Evolutionary conservation across 2,113 vertebrate species (phyloP).

Genomic region (Aspiorhynchus laticeps): DNA sequence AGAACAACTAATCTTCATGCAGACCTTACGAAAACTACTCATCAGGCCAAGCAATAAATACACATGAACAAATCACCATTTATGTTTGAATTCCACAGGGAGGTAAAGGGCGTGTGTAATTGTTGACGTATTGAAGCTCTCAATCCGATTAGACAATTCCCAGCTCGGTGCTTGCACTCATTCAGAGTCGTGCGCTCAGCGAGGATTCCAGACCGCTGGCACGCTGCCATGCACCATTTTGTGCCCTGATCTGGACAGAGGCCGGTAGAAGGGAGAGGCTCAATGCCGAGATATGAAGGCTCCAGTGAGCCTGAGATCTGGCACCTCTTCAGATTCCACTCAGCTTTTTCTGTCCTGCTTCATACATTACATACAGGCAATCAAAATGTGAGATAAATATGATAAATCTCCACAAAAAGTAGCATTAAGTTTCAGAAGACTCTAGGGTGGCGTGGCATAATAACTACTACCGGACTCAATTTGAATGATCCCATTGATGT

Average conservation of each 20-base stretch:
- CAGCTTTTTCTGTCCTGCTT: conserved; percentile 3
- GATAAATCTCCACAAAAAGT: neutral
- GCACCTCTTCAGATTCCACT: neutral
- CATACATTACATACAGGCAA: neutral
- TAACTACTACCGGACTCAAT: neutral
- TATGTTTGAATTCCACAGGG: neutral
- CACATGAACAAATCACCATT: neutral
- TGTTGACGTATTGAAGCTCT: conserved; percentile 22
- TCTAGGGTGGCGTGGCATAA: neutral
- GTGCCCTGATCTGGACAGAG: neutral
- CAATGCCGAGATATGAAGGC: neutral
- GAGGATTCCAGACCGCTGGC: conserved; percentile 24
- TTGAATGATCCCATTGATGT: too few species aligned
- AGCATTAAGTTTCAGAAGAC: neutral
- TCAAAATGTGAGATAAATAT: neutral
- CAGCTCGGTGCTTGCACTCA: conserved; percentile 19
- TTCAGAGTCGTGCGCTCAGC: neutral
- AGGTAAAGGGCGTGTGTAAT: conserved; percentile 2
- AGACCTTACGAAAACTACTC: neutral
- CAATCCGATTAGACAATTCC: conserved; percentile 14
- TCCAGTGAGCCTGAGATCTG: neutral
- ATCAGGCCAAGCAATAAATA: conserved; percentile 5
- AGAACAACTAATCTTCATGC: neutral
- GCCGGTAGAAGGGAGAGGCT: neutral
- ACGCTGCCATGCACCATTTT: conserved; percentile 23